Conservation (phyloP, 2,888 invertebrate genomes). For the Drosophila mettleri region DNA sequence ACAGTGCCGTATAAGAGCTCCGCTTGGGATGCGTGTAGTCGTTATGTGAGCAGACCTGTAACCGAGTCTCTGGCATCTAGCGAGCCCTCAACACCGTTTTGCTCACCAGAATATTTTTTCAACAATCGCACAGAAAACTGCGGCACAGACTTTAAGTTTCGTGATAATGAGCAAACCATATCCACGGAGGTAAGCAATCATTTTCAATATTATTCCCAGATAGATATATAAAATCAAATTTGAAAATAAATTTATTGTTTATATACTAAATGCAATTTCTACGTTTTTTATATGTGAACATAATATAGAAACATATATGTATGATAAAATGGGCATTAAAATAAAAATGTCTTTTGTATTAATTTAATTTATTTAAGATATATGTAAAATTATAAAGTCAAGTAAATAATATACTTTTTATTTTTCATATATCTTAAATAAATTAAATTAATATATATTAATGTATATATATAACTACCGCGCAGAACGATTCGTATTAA, state of each 20-base stretch:
- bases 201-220: neutral
- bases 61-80: neutral
- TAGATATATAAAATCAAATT: neutral
- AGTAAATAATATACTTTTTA: too few species aligned
- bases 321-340: too few species aligned
- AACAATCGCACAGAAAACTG: slow-evolving; percentile 69
- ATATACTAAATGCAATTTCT: too few species aligned
- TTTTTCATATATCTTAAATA: too few species aligned
- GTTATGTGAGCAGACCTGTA: slow-evolving; percentile 47
- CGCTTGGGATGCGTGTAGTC: slow-evolving; percentile 67
- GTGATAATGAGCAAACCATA: slow-evolving; percentile 76
- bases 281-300: too few species aligned
- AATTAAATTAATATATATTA: too few species aligned
- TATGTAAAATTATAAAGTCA: too few species aligned
- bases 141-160: slow-evolving; percentile 77
- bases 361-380: too few species aligned
- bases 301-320: neutral
- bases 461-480: too few species aligned
- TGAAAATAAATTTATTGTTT: neutral
- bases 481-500: too few species aligned
- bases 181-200: slow-evolving; percentile 77
- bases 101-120: slow-evolving; percentile 85
- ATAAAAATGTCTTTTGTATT: too few species aligned
- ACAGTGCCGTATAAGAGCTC: slow-evolving; percentile 82
- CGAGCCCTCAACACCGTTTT: slow-evolving; percentile 68